A percentile compares a stretch with the other conserved stretches of the same genome.
Conservation (phyloP, 2,888 invertebrate genomes). For the Parnassius orleans region DNA sequence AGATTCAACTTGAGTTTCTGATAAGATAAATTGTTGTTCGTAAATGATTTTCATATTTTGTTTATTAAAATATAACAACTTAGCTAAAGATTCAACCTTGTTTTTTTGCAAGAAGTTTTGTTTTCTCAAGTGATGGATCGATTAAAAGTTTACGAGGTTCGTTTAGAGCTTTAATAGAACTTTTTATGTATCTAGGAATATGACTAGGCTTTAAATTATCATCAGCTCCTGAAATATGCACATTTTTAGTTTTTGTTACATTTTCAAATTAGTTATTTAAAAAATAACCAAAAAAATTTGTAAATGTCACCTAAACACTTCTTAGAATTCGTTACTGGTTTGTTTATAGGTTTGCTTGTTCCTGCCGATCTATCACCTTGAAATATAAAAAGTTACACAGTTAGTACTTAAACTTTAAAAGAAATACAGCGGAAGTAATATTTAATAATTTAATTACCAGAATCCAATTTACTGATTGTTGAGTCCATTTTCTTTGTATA, state of each 20-base stretch:
- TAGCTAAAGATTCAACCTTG: not conserved
- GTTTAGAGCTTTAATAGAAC: slow-evolving; percentile 10
- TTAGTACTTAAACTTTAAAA: not conserved
- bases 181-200: slow-evolving; percentile 42
- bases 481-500: not conserved
- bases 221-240: slow-evolving; percentile 8
- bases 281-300: not conserved
- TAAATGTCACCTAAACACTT: slow-evolving; percentile 16
- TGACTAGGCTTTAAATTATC: slow-evolving; percentile 44
- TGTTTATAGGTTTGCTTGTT: slow-evolving; percentile 24
- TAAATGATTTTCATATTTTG: not conserved
- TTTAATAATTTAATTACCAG: not conserved
- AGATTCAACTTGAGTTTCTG: slow-evolving; percentile 11
- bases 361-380: slow-evolving; percentile 25
- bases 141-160: slow-evolving; percentile 12
- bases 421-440: not conserved
- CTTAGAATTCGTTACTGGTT: slow-evolving; percentile 10
- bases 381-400: slow-evolving; percentile 2
- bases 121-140: slow-evolving; percentile 10
- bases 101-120: slow-evolving; percentile 2
- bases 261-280: not conserved
- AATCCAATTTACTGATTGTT: slow-evolving; percentile 28
- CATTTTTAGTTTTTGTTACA: slow-evolving; percentile 4
- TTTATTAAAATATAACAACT: not conserved
- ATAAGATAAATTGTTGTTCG: not conserved